Conservation (phyloP, 2,888 invertebrate species). For the Ceraclea dissimilis region DNA sequence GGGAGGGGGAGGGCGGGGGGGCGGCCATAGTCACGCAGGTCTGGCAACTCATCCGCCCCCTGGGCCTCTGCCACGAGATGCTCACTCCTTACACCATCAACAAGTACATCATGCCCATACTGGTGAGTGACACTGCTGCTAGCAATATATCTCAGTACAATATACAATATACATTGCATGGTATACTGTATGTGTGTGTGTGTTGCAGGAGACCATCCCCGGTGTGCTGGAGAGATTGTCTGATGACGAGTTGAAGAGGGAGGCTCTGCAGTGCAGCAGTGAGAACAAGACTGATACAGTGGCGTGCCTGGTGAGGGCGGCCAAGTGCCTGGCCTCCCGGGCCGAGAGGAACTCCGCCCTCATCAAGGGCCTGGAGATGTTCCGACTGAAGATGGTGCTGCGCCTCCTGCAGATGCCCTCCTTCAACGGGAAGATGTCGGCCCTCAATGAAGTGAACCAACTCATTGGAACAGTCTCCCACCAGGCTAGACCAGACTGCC, state of each 20-base stretch:
- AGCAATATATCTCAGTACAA: not conserved
- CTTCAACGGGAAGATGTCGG: conserved; percentile 99
- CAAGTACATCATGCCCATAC: conserved; percentile 86
- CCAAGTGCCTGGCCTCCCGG: conserved; percentile 81
- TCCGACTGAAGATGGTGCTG: conserved; percentile 93
- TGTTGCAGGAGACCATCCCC: conserved; percentile 75
- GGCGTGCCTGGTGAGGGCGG: conserved; percentile 87
- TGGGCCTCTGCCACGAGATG: conserved; percentile 87
- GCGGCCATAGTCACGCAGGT: conserved; percentile 40
- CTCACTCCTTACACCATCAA: conserved; percentile 84
- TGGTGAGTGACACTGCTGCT: conserved; percentile 49
- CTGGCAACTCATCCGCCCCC: conserved; percentile 71
- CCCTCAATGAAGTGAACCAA: conserved; percentile 96
- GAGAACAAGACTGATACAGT: conserved; percentile 95
- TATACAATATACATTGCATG: not conserved
- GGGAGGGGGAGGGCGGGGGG: conserved; percentile 32
- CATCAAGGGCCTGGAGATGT: conserved; percentile 75
- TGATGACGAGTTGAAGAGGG: conserved; percentile 92
- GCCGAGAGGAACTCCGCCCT: conserved; percentile 75
- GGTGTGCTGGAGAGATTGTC: conserved; percentile 85
- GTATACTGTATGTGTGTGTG: not conserved
- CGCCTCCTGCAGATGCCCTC: conserved; percentile 91
- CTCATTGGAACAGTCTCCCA: conserved; percentile 86
- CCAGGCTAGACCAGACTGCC: conserved; percentile 87
- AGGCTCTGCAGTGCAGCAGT: conserved; percentile 67